Conservation (phyloP, 2,888 invertebrate genomes). For the Phaedon cochleariae region DNA sequence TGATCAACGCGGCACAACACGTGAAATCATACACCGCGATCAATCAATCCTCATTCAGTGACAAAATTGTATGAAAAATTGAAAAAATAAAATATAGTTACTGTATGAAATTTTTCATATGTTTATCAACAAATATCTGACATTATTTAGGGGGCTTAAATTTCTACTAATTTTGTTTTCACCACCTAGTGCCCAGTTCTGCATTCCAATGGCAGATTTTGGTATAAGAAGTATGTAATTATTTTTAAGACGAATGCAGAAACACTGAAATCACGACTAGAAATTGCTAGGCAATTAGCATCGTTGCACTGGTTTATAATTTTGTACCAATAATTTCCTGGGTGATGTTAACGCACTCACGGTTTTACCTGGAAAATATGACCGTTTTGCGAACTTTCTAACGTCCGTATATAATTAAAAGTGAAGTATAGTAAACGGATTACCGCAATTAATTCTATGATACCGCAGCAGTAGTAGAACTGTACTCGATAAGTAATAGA, state of each 20-base stretch:
- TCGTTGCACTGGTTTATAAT: background rate
- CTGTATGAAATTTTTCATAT: no score
- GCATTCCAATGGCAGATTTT: no score
- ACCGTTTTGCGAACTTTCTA: constrained; percentile 23
- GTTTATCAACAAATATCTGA: no score
- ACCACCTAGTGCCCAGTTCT: no score
- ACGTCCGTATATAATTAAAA: constrained; percentile 22
- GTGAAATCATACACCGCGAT: no score
- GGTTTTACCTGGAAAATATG: background rate
- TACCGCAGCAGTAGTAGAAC: constrained; percentile 7
- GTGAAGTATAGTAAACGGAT: constrained; percentile 9
- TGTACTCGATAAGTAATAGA: background rate
- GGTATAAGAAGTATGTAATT: no score
- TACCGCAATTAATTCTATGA: constrained; percentile 6
- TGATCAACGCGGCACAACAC: no score
- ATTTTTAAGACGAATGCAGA: background rate
- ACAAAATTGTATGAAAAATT: no score
- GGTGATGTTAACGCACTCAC: background rate
- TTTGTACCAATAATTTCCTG: constrained; percentile 2
- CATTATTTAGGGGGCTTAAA: no score
- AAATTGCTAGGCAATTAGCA: background rate
- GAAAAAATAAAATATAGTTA: no score
- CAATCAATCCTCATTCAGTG: no score
- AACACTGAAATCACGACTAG: background rate
- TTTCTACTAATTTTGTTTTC: no score